These are phyloP conservation scores for Philhelius pedissequus DNA, from an alignment of 2,888 invertebrate species.

Conservation along the genomic window DNA sequence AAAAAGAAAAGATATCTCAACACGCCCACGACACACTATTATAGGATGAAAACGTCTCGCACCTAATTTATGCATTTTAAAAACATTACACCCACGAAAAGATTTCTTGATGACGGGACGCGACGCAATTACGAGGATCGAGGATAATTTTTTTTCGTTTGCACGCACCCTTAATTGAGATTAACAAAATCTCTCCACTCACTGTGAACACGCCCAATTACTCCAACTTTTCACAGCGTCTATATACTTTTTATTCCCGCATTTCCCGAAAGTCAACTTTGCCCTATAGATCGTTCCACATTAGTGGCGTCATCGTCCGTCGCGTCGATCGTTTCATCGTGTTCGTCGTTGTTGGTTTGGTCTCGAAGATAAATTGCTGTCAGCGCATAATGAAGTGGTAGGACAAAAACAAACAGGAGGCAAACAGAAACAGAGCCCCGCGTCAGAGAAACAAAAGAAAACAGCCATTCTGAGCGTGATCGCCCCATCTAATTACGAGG, in stretches of 20 bases:
- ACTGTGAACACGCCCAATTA: conserved; percentile 68
- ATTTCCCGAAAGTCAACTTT: conserved; percentile 31
- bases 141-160: conserved; percentile 44
- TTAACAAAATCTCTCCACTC: conserved; percentile 39
- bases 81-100: conserved; percentile 53
- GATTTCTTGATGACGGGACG: neutral
- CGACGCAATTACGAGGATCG: conserved; percentile 1
- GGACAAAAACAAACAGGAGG: conserved; percentile 59
- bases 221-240: conserved; percentile 39
- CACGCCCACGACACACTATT: conserved; percentile 50
- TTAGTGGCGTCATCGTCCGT: neutral
- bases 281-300: conserved; percentile 38
- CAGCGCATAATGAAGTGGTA: conserved; percentile 66
- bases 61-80: conserved; percentile 59
- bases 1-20: conserved; percentile 20
- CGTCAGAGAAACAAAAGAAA: neutral
- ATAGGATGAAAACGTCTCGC: conserved; percentile 31
- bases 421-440: conserved; percentile 10
- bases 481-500: conserved; percentile 60
- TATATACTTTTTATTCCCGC: neutral
- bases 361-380: conserved; percentile 63
- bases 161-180: conserved; percentile 61
- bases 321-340: too few relatives aligned
- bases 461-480: conserved; percentile 6
- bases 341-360: neutral